A percentile compares a stretch with the other conserved stretches of the same genome.
Evolutionary conservation across 2,888 invertebrate genomes (phyloP).

Genomic region (Leptopilina syphax): DNA sequence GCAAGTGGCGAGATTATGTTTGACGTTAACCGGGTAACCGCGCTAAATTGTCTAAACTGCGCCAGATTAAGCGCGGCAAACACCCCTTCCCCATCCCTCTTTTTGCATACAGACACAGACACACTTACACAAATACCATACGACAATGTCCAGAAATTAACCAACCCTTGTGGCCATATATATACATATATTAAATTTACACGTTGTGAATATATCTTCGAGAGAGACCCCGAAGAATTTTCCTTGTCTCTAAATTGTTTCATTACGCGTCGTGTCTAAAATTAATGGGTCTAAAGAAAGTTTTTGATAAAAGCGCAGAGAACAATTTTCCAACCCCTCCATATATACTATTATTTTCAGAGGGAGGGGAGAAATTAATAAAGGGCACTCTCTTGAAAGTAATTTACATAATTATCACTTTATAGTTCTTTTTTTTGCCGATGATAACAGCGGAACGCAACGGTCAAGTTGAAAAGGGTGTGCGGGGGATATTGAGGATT

Average conservation of each 20-base stretch:
- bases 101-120: too few species aligned
- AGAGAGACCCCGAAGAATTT: constrained; percentile 45
- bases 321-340: too few species aligned
- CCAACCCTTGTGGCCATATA: constrained; percentile 55
- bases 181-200: constrained; percentile 21
- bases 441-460: too few species aligned
- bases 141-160: constrained; percentile 67
- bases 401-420: too few species aligned
- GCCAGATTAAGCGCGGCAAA: constrained; percentile 67
- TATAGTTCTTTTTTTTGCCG: too few species aligned
- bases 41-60: constrained; percentile 72
- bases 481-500: too few species aligned
- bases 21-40: constrained; percentile 71
- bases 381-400: too few species aligned
- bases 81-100: not conserved
- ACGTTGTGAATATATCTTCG: not conserved
- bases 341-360: too few species aligned
- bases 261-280: constrained; percentile 43
- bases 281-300: constrained; percentile 45
- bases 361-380: too few species aligned
- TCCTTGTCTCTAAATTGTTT: constrained; percentile 47
- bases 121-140: not conserved
- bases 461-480: too few species aligned
- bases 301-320: not conserved
- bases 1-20: constrained; percentile 68